Evolutionary conservation across 2,113 vertebrate genomes (phyloP).

Genomic region (Cathartes aura): DNA sequence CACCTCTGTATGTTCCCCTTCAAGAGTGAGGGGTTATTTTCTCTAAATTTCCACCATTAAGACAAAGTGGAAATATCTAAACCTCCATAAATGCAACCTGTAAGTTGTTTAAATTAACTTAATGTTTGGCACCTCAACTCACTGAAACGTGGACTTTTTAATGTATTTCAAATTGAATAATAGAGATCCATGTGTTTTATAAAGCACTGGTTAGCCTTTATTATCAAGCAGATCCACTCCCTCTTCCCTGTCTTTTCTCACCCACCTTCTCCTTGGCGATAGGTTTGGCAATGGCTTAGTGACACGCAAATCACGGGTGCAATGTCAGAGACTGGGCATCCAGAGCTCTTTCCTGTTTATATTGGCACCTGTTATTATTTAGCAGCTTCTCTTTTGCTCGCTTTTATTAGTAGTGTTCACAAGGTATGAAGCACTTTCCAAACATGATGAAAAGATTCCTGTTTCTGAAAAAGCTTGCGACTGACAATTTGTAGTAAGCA

Average conservation of each 20-base stretch:
- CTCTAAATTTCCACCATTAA: not conserved
- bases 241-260: not conserved
- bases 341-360: not conserved
- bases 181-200: not conserved
- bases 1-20: constrained; percentile 6
- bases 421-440: not conserved
- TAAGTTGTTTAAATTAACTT: not conserved
- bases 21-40: not conserved
- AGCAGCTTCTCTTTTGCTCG: not conserved
- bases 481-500: not conserved
- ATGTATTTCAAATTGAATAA: not conserved
- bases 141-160: not conserved
- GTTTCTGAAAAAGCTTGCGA: not conserved
- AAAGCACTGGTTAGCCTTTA: not conserved
- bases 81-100: not conserved
- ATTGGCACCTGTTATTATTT: not conserved
- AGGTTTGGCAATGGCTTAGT: not conserved
- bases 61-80: not conserved
- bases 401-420: not conserved
- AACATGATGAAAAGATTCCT: not conserved
- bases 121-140: not conserved
- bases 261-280: not conserved
- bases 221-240: not conserved
- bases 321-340: not conserved
- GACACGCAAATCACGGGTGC: not conserved